These are phyloP conservation scores for Enteromius treurensis DNA, from an alignment of 2,797 vertebrate genomes.

Conservation along the genomic window DNA sequence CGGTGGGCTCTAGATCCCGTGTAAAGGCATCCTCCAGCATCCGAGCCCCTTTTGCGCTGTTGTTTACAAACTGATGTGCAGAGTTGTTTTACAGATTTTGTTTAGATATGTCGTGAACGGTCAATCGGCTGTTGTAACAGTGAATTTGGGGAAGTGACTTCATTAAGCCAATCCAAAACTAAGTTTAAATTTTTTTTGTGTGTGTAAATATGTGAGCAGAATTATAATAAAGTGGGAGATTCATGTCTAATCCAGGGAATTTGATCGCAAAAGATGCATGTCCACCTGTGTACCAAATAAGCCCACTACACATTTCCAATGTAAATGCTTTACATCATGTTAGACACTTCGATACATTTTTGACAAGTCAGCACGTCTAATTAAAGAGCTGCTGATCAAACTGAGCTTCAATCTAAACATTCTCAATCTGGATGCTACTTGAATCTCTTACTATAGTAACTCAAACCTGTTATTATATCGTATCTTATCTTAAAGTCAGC, in stretches of 20 bases:
- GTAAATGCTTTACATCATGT: background rate
- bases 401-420: background rate
- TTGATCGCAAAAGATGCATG: background rate
- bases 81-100: conserved; percentile 1
- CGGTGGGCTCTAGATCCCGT: conserved; percentile 39
- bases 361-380: background rate
- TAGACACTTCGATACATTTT: background rate
- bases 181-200: background rate
- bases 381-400: background rate
- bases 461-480: background rate
- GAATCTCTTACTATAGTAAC: background rate
- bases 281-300: background rate
- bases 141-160: background rate
- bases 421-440: background rate
- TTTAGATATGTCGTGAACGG: background rate
- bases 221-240: background rate
- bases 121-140: background rate
- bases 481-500: background rate
- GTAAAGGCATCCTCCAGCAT: conserved; percentile 38
- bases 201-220: background rate
- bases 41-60: conserved; percentile 12
- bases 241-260: background rate
- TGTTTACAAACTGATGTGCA: conserved; percentile 25
- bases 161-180: background rate
- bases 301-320: background rate